Evolutionary conservation across 1,140 invertebrate genomes (phyloP).

Genomic region (Drosophila fuyamai): DNA sequence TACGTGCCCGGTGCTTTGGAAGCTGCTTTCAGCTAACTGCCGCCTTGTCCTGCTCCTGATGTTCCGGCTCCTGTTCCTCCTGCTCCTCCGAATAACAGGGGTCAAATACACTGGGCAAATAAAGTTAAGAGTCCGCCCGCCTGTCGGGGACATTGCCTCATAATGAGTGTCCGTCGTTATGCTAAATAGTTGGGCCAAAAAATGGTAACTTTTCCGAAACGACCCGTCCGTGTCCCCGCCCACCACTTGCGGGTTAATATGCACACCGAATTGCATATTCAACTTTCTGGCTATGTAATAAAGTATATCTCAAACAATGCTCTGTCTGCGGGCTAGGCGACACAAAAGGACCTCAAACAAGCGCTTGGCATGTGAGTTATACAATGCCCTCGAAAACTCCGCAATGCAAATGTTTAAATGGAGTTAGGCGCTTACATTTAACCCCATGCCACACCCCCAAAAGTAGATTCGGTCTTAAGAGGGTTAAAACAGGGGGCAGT

Average conservation of each 20-base stretch:
- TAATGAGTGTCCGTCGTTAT: constrained; percentile 74
- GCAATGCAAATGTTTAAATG: constrained; percentile 55
- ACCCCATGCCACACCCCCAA: neutral
- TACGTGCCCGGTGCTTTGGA: constrained; percentile 57
- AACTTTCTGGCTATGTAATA: constrained; percentile 65
- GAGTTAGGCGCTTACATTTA: constrained; percentile 30
- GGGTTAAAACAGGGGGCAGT: constrained; percentile 8
- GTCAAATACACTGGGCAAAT: constrained; percentile 73
- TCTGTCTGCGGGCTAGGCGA: constrained; percentile 40
- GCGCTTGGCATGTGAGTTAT: constrained; percentile 9
- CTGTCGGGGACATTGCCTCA: constrained; percentile 35
- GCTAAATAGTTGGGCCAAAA: constrained; percentile 69
- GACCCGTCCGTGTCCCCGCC: neutral
- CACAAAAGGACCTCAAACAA: constrained; percentile 45
- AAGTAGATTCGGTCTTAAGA: constrained; percentile 42
- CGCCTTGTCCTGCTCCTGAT: constrained; percentile 40
- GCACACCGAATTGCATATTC: constrained; percentile 70
- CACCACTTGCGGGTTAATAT: constrained; percentile 53
- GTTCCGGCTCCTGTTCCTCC: constrained; percentile 1
- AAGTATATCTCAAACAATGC: constrained; percentile 61
- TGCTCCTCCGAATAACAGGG: constrained; percentile 10
- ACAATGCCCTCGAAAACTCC: constrained; percentile 16
- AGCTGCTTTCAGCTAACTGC: constrained; percentile 41
- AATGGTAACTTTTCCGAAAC: constrained; percentile 52
- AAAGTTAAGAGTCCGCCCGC: constrained; percentile 53